Conservation (phyloP, 2,888 invertebrate species). For the Drosophila percnosoma region DNA sequence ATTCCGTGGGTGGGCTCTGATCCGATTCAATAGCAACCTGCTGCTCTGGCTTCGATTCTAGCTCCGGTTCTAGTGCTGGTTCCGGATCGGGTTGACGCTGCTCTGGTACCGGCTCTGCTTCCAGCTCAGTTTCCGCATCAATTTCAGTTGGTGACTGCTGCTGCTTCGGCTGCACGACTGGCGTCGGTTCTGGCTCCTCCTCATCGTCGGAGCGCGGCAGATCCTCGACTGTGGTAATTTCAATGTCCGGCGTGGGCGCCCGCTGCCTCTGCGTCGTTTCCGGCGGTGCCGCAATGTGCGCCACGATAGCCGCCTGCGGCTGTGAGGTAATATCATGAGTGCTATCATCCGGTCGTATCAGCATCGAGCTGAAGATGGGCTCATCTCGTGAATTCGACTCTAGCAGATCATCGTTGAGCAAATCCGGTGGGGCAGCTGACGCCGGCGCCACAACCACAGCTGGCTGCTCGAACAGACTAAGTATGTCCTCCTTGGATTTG, state of each 20-base stretch:
- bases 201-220: conserved; percentile 84
- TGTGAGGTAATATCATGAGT: conserved; percentile 83
- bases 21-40: conserved; percentile 65
- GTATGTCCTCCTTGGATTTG: conserved; percentile 87
- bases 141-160: conserved; percentile 36
- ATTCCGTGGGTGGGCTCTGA: conserved; percentile 80
- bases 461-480: conserved; percentile 86
- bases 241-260: conserved; percentile 84
- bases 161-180: conserved; percentile 23
- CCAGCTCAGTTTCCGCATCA: conserved; percentile 28
- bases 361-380: conserved; percentile 80
- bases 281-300: conserved; percentile 76
- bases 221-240: conserved; percentile 84
- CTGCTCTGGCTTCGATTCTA: conserved; percentile 26
- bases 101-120: conserved; percentile 23
- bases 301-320: conserved; percentile 81
- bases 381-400: conserved; percentile 64
- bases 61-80: conserved; percentile 36
- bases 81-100: conserved; percentile 27
- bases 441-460: conserved; percentile 69
- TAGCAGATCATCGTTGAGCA: conserved; percentile 87
- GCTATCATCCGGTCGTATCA: conserved; percentile 83
- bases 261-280: conserved; percentile 71
- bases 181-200: conserved; percentile 76
- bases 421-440: conserved; percentile 85